Conservation (phyloP, 2,888 invertebrate genomes). For the Xylota sylvarum region DNA sequence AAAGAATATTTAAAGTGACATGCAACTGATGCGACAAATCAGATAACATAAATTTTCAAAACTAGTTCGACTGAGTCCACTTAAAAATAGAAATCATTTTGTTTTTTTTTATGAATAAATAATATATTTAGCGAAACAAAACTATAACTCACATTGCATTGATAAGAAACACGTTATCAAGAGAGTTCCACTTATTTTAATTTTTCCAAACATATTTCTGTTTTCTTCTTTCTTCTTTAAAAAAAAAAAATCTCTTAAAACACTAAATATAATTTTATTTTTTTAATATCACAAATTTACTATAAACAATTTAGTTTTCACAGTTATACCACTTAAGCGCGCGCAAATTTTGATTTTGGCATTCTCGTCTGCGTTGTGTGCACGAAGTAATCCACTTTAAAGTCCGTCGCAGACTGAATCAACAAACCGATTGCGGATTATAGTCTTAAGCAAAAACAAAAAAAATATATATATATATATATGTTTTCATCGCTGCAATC, state of each 20-base stretch:
- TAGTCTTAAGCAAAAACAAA: constrained; percentile 55
- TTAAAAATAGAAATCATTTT: neutral
- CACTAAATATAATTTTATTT: neutral
- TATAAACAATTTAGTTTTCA: neutral
- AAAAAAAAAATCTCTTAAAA: too few relatives aligned
- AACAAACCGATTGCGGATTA: constrained; percentile 49
- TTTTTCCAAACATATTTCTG: neutral
- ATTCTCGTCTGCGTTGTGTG: neutral
- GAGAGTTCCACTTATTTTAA: constrained; percentile 15
- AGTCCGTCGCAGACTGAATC: constrained; percentile 70
- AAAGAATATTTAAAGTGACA: constrained; percentile 5
- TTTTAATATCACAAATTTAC: constrained; percentile 15
- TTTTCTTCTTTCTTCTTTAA: neutral
- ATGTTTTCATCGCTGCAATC: constrained; percentile 59
- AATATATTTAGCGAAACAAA: neutral
- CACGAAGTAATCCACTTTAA: constrained; percentile 54
- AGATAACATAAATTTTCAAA: constrained; percentile 8
- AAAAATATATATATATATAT: too few relatives aligned
- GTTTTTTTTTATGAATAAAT: neutral
- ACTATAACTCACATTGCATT: constrained; percentile 60
- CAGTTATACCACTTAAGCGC: constrained; percentile 8
- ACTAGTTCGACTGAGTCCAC: neutral
- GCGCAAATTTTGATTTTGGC: constrained; percentile 15
- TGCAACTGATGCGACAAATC: neutral
- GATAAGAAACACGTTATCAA: constrained; percentile 47